These are phyloP conservation scores for Acomys russatus DNA, from an alignment of 2,797 vertebrate genomes.

Conservation along the genomic window DNA sequence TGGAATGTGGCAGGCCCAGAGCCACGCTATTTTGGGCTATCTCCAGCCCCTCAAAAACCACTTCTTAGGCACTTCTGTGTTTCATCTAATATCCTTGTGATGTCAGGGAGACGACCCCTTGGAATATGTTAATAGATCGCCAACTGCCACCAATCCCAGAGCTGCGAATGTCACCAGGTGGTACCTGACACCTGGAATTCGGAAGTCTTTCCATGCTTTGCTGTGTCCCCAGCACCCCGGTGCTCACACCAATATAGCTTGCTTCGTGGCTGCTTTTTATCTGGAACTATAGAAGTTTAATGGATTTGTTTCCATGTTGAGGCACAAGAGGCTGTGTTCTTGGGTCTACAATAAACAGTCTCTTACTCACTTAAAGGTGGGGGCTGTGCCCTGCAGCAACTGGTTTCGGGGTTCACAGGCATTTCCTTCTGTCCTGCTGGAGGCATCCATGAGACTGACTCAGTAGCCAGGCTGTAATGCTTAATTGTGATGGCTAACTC, in stretches of 20 bases:
- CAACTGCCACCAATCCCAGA: background rate
- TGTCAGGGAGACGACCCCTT: background rate
- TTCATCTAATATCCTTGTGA: background rate
- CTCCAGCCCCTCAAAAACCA: no score
- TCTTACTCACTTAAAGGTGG: background rate
- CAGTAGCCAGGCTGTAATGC: no score
- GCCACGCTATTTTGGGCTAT: background rate
- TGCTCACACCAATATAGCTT: background rate
- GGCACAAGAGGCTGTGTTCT: background rate
- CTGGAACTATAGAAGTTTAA: background rate
- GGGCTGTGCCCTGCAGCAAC: no score
- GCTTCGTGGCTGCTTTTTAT: background rate
- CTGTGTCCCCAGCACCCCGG: background rate
- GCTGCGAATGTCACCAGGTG: background rate
- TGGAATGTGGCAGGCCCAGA: background rate
- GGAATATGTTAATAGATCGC: background rate
- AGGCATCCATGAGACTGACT: background rate
- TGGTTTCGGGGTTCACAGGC: background rate
- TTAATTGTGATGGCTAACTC: background rate
- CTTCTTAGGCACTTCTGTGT: background rate
- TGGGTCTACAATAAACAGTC: background rate
- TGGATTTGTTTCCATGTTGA: no score
- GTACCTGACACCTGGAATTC: background rate
- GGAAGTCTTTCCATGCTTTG: background rate
- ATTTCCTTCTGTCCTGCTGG: background rate